phyloP scores from a whole-genome alignment of 2,113 vertebrate genomes.

The human (Homo sapiens) region GRCh38 chr9:69649001-69649500 shows the following conservation, averaged over 20 bases:
- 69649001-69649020: neutral
- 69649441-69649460: neutral
- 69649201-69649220: neutral
- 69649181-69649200: neutral
- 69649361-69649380: neutral
- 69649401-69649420: neutral
- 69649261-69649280: conserved; percentile 9
- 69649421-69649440: neutral
- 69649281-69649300: neutral
- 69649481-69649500: neutral
- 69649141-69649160: neutral
- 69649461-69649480: neutral
- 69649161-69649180: neutral
- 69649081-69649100: neutral
- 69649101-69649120: neutral
- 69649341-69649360: neutral
- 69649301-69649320: conserved; percentile 4
- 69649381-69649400: neutral
- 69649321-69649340: neutral
- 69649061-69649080: neutral
- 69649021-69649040: neutral
- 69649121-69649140: neutral
- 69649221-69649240: neutral
- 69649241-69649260: neutral
- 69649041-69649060: neutral